Base-by-base conservation (phyloP, 2,113 vertebrate genomes). In the Arizona elegans region DNA sequence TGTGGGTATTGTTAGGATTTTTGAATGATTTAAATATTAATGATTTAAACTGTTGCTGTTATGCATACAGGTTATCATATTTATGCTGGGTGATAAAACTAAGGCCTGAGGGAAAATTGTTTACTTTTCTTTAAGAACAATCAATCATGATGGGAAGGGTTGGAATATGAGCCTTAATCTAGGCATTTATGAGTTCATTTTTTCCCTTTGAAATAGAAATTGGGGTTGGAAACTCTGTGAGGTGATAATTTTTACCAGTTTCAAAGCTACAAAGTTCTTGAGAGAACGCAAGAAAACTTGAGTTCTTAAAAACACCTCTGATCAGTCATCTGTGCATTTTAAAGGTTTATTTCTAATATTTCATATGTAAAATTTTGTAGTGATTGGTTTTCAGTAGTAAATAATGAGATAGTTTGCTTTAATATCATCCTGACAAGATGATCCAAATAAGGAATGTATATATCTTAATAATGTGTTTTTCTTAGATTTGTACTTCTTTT, bases 61-160 rank as follows among this genome's bases (percentile, higher is more conserved):
- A 87, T 89, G 2, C 19, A 24, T 23, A 38, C 15, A 86, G 1
- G 2, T 70, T 70, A 38, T 62, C 10, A 86, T 13, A n/a, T n/a
- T 47, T 92, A 23, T 43, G 7, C 58, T 90, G 43, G 53, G 24
- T 62, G 70, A 92, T 50, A 53, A 86, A 9, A 52, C 11, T 38
- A 24, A 86, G 4, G 1, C 38, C 19, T 47, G 86, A 53, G 11
- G 29, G 85, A 52, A 75, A 90, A 55, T 23, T 38, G 21, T 81
- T 24, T 54, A 56, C 26, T 93, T 92, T 91, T 47, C 90, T 12
- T 88, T 92, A 70, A 95, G 90, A 93, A 94, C 10, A 92, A 62
- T 89, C 86, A 59, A 19, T 89, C 70, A 90, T 43, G 29, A 58
- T 59, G 59, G 50, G 9, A 62, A 86, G 81, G 93, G 55, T 8